phyloP scores from a whole-genome alignment of 2,888 invertebrate genomes.

The Hoplodrina blanda region DNA sequence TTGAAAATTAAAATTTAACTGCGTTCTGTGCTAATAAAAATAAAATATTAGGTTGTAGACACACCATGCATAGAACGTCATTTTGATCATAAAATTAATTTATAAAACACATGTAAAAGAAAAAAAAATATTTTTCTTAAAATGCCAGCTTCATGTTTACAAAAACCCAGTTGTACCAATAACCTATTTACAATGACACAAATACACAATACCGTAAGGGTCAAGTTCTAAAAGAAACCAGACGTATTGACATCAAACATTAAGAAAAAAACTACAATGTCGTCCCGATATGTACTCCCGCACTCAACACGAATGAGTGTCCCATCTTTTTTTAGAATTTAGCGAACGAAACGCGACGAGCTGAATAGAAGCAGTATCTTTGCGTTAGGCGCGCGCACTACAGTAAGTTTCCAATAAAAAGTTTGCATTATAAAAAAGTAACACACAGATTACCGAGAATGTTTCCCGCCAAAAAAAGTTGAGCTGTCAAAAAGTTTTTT shows the following conservation, averaged over 20 bases:
- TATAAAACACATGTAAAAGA: not conserved
- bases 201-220: constrained; percentile 57
- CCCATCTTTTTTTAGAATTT: constrained; percentile 87
- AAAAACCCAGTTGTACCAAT: constrained; percentile 46
- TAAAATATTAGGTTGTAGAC: no score
- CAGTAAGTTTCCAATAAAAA: constrained; percentile 81
- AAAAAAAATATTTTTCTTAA: not conserved
- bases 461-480: constrained; percentile 50
- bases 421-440: constrained; percentile 58
- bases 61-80: not conserved
- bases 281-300: constrained; percentile 72
- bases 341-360: constrained; percentile 79
- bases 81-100: no score
- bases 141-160: constrained; percentile 28
- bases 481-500: constrained; percentile 44
- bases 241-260: constrained; percentile 65
- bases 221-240: constrained; percentile 63
- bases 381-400: constrained; percentile 87
- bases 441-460: constrained; percentile 49
- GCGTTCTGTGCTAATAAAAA: no score
- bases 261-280: constrained; percentile 65
- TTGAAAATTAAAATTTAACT: not conserved
- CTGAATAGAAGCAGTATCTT: constrained; percentile 81
- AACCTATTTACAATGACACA: constrained; percentile 63
- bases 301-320: constrained; percentile 82